Evolutionary conservation across 2,888 invertebrate species (phyloP), one percentile per base, ranked within the genome.

Genomic region (Erannis defoliaria): DNA sequence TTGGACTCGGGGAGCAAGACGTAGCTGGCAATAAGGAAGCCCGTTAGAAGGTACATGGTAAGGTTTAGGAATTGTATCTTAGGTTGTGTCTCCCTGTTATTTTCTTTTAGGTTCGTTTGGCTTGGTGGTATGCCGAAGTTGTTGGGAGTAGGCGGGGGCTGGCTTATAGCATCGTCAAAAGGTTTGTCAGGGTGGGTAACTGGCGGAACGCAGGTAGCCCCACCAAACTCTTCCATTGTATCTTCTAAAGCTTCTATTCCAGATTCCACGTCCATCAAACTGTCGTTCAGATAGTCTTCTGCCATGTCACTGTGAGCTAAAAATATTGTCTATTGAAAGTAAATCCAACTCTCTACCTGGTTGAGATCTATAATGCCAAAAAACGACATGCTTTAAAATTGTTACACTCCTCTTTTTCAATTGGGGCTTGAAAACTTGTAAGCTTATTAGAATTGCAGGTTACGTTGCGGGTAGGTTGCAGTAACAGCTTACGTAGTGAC

Each of bases 171-270:
- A 12, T 59, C 51, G 1, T 86, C 82, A 12, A 62, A 26, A 3
- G 78, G 72, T n/a, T 62, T 79, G 5, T 67, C 77, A 8, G 62
- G 72, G 1, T 70, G 68, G 3, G 33, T 54, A 5, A 75, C 73
- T 2, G 67, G 68, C 26, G 82, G 75, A 5, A 71, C n/a, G 19
- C 78, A 77, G 16, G 75, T 78, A n/a, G 82, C 75, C 46, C 83
- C 86, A 1, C 82, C 84, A 37, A 85, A 86, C 0, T 78, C 85
- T 35, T 92, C 91, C 53, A 90, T 77, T 9, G 77, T 85, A 40
- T 94, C 93, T 77, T 94, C 94, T 16, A 92, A 70, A 0, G 93
- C 94, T 71, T 94, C 94, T 14, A 94, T 79, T 5, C 93, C 94
- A 0, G 93, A 93, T 76, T 94, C 94, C 0, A 94, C 93, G 62